Conservation (phyloP, 2,797 vertebrate species). For the Parambassis ranga region DNA sequence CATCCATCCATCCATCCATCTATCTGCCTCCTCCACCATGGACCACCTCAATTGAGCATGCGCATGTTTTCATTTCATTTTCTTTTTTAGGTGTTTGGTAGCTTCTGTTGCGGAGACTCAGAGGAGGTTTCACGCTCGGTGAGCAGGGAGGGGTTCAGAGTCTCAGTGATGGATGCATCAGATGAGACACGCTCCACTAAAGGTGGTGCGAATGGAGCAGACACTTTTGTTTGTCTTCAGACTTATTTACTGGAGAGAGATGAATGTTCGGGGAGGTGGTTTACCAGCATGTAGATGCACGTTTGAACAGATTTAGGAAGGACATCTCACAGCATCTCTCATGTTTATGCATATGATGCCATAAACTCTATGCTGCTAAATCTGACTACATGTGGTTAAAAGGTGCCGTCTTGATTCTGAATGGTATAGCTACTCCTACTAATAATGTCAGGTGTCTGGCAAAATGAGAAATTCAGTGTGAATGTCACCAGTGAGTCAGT, state of each 20-base stretch:
- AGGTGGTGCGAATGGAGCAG: neutral
- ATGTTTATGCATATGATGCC: too few species aligned
- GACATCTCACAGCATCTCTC: neutral
- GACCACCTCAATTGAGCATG: constrained; percentile 48
- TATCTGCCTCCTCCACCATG: constrained; percentile 54
- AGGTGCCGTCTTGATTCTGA: neutral
- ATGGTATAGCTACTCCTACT: neutral
- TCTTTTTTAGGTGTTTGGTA: constrained; percentile 35
- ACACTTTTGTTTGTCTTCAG: neutral
- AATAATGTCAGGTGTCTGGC: constrained; percentile 4
- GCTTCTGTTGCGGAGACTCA: constrained; percentile 20
- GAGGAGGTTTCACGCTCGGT: constrained; percentile 21
- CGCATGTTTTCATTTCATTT: constrained; percentile 42
- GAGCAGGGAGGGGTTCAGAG: constrained; percentile 9
- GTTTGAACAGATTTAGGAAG: neutral
- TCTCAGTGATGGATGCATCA: neutral
- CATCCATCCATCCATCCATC: constrained; percentile 64
- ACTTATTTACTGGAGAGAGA: neutral
- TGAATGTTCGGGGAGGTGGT: too few species aligned
- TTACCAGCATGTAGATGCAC: too few species aligned
- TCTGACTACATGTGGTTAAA: neutral
- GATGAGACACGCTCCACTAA: neutral
- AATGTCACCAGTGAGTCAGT: constrained; percentile 29
- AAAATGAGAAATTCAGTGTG: constrained; percentile 10
- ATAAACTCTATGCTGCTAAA: too few species aligned